Base-by-base conservation (phyloP, 2,797 vertebrate species). In the Rhinogobio ventralis region DNA sequence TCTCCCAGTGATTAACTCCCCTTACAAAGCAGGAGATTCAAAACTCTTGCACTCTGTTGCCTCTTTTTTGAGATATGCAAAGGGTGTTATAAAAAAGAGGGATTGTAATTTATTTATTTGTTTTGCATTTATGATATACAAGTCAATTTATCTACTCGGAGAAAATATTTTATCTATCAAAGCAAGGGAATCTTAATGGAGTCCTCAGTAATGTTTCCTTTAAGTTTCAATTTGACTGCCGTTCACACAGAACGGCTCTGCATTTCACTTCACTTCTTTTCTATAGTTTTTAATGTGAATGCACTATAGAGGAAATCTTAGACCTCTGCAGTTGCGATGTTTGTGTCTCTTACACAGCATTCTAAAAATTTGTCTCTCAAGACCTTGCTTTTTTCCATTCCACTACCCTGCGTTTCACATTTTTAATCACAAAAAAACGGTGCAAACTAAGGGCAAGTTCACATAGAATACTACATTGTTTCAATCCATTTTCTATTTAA, bases 31-130 rank as follows among this genome's bases (percentile, higher is more conserved):
- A 8, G 19, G 33, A 42, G 9, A 55, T 39, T 20, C 23, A 69
- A 57, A 46, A 23, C 13, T 49, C 25, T 46, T 17, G 25, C 33
- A 68, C 2, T 14, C 15, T 28, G 17, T 30, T 64, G 17, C 62
- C 13, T 81, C 15, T 45, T 23, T 23, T 62, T 46, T 7, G 5
- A 49, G 55, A 45, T 45, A 82, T 49, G 39, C 25, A 62, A 46
- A 55, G 33, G 14, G 3, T 60, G 68, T 72, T 68, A 53, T 36
- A 69, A 51, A 33, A 79, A 79, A 5, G 11, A 42, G 17, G n/a
- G 46, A 39, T 20, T 62, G 11, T 17, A n/a, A 79, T 66, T 53
- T 1, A 79, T 79, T 79, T 68, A 39, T 71, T 80, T 80, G 11
- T 23, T 81, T 55, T 69, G 66, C 33, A 55, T 39, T 79, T 42